Evolutionary conservation across 2,113 vertebrate genomes (phyloP).

Genomic region (Platysternon megacephalum): DNA sequence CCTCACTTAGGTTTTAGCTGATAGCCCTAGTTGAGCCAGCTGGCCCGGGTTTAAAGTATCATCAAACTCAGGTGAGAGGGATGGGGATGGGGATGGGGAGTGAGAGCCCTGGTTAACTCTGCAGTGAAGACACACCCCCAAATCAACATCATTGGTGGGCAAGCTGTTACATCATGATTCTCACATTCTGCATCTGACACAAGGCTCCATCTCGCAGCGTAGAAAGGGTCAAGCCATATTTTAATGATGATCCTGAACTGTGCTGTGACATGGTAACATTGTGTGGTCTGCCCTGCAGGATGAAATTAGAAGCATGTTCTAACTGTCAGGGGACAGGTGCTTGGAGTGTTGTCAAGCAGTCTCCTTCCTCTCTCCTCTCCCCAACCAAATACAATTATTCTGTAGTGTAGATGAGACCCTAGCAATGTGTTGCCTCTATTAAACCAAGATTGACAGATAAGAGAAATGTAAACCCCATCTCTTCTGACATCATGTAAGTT

Average conservation of each 20-base stretch:
- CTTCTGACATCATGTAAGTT: background rate
- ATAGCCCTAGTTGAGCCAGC: background rate
- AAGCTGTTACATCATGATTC: conserved; percentile 27
- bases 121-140: conserved; percentile 18
- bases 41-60: background rate
- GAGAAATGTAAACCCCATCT: background rate
- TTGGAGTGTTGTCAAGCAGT: background rate
- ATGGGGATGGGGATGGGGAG: background rate
- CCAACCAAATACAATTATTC: background rate
- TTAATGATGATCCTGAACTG: background rate
- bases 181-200: conserved; percentile 4
- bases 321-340: background rate
- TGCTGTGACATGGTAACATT: background rate
- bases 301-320: background rate
- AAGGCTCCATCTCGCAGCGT: background rate
- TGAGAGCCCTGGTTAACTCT: background rate
- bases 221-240: background rate
- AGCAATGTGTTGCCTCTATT: background rate
- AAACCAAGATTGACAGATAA: background rate
- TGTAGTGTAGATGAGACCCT: background rate
- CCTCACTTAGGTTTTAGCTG: background rate
- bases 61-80: background rate
- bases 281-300: background rate
- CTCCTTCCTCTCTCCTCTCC: background rate
- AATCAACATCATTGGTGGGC: background rate